Base-by-base conservation (phyloP, 2,113 vertebrate genomes). In the Semicossyphus pulcher region DNA sequence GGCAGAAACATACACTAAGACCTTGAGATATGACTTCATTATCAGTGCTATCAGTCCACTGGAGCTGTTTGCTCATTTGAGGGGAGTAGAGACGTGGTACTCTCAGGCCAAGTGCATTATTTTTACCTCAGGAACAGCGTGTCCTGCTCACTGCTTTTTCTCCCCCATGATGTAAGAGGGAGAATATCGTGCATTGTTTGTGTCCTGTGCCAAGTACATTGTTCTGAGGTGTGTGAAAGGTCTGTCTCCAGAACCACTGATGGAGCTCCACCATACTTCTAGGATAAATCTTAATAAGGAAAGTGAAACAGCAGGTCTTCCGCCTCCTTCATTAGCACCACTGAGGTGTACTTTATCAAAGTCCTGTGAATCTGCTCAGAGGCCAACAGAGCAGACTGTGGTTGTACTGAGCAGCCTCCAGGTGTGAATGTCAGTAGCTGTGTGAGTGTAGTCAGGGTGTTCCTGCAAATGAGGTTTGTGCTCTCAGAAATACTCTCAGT, bases 61-160 rank as follows among this genome's bases (percentile, higher is more conserved):
- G 7, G 15, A 28, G 58, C 58, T 18, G 49, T 54, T 67, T 72
- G 15, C 16, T 69, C 26, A 64, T 66, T 72, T 52, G n/a, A 48
- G 41, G 18, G 41, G 9, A 65, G 42, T 9, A 63, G 49, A 60
- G 32, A 5, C n/a, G 18, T n/a, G 8, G 47, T 32, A 10, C 23
- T 49, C 3, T 49, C 41, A 42, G 7, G 21, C 15, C 47, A 18
- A 59, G 59, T 41, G 20, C 12, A 37, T 11, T 49, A 16, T 80
- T 47, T 75, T 45, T 20, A 56, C 28, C 18, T 39, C 9, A 14
- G 32, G 60, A 66, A 45, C 65, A 71, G 61, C 16, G n/a, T 44
- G 41, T 79, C 41, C 34, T 36, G n/a, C 67, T 45, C 29, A 12
- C 23, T 25, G 7, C 9, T 47, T 42, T 25, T 28, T 7, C 58